phyloP scores from a whole-genome alignment of 1,140 invertebrate genomes.

The Batillaria attramentaria region DNA sequence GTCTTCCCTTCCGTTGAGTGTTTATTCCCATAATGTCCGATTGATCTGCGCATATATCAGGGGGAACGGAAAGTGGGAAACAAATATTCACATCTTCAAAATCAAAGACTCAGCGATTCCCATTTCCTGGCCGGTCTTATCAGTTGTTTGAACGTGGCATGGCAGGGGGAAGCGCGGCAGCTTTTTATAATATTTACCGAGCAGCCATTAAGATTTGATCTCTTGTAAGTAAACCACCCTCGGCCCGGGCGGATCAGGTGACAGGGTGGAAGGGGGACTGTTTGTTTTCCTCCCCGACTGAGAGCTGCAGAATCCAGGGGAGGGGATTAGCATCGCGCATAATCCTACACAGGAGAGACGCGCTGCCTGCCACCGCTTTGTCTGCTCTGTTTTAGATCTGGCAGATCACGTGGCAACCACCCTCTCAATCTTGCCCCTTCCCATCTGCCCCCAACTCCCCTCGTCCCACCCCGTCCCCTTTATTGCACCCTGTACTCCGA shows the following conservation, averaged over 20 bases:
- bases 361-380: not conserved
- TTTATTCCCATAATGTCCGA: conserved; percentile 10
- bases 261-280: not conserved
- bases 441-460: not conserved
- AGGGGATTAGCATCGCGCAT: not conserved
- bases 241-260: not conserved
- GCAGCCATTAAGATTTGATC: conserved; percentile 25
- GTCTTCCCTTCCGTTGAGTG: not conserved
- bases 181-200: conserved; percentile 8
- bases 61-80: not conserved
- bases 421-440: too few relatives aligned
- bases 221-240: not conserved
- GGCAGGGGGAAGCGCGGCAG: not conserved
- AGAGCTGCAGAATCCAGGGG: not conserved
- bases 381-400: not conserved
- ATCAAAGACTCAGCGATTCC: conserved; percentile 16
- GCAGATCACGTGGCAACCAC: too few relatives aligned
- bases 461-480: not conserved
- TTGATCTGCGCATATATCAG: conserved; percentile 20
- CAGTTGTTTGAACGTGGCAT: not conserved
- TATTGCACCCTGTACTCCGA: too few relatives aligned
- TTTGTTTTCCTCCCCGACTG: conserved; percentile 5
- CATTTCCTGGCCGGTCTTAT: conserved; percentile 14
- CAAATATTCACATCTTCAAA: conserved; percentile 13
- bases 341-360: not conserved